Evolutionary conservation across 1,140 invertebrate genomes (phyloP), one percentile per base, ranked within the genome.

Genomic region (Zaprionus ghesquierei): DNA sequence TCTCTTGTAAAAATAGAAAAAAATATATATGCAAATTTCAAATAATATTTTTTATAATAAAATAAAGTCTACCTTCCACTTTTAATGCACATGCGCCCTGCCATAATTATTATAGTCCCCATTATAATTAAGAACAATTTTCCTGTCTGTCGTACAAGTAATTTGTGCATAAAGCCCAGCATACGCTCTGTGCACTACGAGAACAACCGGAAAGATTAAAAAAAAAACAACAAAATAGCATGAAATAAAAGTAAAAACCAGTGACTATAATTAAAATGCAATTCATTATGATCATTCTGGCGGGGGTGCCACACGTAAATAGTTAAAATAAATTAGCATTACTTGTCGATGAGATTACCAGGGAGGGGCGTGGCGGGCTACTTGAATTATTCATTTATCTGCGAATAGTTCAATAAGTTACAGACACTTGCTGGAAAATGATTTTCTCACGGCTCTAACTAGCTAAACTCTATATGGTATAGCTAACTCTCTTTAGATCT

Each of bases 371-470:
- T 53, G 33, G 15, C 31, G 46, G 60, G 22, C 15, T 54, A 31
- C 4, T 66, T 29, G 38, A 64, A 72, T 72, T 72, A 72, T 72
- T 68, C 63, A 77, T 65, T 70, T 72, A 79, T 78, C 69, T 56
- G 63, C 81, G 41, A 46, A 74, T 69, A 87, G 75, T 64, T 89
- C 86, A 77, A 79, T 87, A 79, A 82, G 51, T 82, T 65, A 56
- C 62, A 61, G 62, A 35, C 61, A 66, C 44, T 66, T 20, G 62
- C 56, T 54, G 22, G 25, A 54, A 64, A 70, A 46, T 71, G 51
- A 69, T 74, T 89, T 87, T 87, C 82, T 84, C 82, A 87, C 82
- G 13, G 20, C 64, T 38, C 23, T 29, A 23, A 22, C 38, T 25
- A 54, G 13, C 18, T 50, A 20, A 18, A 63, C 59, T n/a, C n/a